Evolutionary conservation across 1,140 invertebrate genomes (phyloP).

Genomic region (Dryas iulia): DNA sequence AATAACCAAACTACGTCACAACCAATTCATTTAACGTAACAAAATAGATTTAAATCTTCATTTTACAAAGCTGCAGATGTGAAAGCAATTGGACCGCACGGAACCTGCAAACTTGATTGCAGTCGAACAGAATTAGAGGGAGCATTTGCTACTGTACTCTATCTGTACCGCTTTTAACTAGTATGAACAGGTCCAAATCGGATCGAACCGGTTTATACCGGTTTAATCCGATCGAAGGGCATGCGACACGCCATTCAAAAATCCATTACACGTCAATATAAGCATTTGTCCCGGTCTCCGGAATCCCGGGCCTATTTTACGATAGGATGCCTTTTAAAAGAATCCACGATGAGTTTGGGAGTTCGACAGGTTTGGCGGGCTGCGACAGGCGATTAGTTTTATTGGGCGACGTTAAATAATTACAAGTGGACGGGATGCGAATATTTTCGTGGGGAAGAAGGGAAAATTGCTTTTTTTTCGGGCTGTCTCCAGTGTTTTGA

Average conservation of each 20-base stretch:
- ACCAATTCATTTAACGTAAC: background rate
- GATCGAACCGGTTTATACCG: conserved; percentile 29
- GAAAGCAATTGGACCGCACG: conserved; percentile 20
- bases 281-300: conserved; percentile 41
- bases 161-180: conserved; percentile 30
- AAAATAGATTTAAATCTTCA: conserved; percentile 1
- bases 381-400: background rate
- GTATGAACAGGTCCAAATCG: background rate
- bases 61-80: conserved; percentile 7
- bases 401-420: conserved; percentile 4
- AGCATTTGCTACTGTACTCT: conserved; percentile 7
- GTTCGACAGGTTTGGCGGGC: background rate
- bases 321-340: conserved; percentile 30
- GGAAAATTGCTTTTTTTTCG: background rate
- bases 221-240: conserved; percentile 35
- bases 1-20: background rate
- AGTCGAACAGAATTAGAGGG: conserved; percentile 30
- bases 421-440: background rate
- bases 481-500: background rate
- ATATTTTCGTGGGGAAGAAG: background rate
- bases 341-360: background rate
- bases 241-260: conserved; percentile 57
- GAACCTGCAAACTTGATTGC: conserved; percentile 23
- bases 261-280: conserved; percentile 67
- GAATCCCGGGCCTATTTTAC: conserved; percentile 30